phyloP scores from a whole-genome alignment of 2,113 vertebrate species.

The Suricata suricatta region DNA sequence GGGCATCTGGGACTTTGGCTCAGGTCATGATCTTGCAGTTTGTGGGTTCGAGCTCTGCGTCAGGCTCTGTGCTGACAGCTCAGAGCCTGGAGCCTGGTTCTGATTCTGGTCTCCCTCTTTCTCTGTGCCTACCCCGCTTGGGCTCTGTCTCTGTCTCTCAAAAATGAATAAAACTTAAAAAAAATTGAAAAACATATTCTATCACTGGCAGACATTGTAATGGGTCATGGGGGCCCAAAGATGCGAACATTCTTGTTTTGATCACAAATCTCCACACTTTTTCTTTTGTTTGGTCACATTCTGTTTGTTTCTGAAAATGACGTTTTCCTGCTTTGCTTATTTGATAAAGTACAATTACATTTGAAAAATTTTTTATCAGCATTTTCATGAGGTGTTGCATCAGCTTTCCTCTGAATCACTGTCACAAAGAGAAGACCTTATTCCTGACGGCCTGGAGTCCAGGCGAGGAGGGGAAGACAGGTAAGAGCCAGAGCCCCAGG shows the following conservation, averaged over 20 bases:
- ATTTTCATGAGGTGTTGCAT: neutral
- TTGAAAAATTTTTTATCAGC: conserved; percentile 35
- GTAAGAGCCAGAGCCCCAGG: accelerated
- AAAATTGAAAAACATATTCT: neutral
- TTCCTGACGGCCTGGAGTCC: neutral
- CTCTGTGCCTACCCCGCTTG: too few species aligned
- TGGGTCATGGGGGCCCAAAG: neutral
- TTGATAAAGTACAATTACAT: conserved; percentile 48
- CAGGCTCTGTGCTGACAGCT: too few species aligned
- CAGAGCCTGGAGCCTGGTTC: too few species aligned
- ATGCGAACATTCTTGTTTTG: neutral
- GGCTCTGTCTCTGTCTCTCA: too few species aligned
- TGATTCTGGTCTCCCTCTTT: too few species aligned
- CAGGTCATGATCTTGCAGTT: too few species aligned
- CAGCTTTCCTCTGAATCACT: neutral
- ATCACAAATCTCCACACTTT: neutral
- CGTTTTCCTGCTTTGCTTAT: conserved; percentile 60
- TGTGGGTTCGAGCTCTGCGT: too few species aligned
- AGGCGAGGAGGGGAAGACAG: neutral
- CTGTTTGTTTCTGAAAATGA: conserved; percentile 52
- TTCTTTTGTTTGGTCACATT: conserved; percentile 35
- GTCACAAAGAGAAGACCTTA: neutral
- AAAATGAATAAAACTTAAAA: too few species aligned
- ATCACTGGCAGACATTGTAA: neutral
- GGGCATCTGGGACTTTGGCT: too few species aligned